Evolutionary conservation across 2,797 vertebrate species (phyloP), one percentile per base, ranked within the genome.

Genomic region (Micropoecilia bifurca): DNA sequence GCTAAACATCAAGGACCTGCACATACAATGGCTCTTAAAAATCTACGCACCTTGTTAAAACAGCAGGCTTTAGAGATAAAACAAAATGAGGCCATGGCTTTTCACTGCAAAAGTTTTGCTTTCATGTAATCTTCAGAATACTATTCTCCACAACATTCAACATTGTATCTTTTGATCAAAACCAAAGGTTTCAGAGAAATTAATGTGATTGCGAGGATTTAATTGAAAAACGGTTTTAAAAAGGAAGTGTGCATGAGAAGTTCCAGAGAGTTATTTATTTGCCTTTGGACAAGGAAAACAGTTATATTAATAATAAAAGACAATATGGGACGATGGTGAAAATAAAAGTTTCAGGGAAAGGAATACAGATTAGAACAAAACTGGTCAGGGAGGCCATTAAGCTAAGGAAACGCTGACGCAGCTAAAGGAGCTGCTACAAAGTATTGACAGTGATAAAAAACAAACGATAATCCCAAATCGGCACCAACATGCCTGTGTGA

Each of bases 401-500:
- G 41, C 12, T 6, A 16, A 71, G 28, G 41, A 71, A 28, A 71
- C 25, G 14, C 25, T 45, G 12, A 43, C 4, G 6, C 68, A 71
- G 25, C 12, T 45, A 6, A 10, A 45, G 41, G 68, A 71, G 5
- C 45, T 8, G 39, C 30, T 43, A 69, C 43, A 25, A 45, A 43
- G 41, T 69, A 36, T 3, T 36, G 61, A 33, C 3, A 20, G 18
- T 20, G 33, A 18, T 14, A 25, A n/a, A 69, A 69, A 69, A 6
- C 41, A 6, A n/a, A n/a, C 41, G 14, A 45, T 4, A n/a, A 69
- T 69, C 68, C 41, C 25, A 45, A 28, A 12, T 69, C 12, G 12
- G 12, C 9, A 25, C 9, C 6, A 50, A 50, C 2, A 22, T 50
- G 7, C 0, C 7, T 22, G 7, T 89, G 8, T 16, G 79, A 92